These are phyloP conservation scores for Lineus longissimus DNA, from an alignment of 1,140 invertebrate species.

Conservation along the genomic window DNA sequence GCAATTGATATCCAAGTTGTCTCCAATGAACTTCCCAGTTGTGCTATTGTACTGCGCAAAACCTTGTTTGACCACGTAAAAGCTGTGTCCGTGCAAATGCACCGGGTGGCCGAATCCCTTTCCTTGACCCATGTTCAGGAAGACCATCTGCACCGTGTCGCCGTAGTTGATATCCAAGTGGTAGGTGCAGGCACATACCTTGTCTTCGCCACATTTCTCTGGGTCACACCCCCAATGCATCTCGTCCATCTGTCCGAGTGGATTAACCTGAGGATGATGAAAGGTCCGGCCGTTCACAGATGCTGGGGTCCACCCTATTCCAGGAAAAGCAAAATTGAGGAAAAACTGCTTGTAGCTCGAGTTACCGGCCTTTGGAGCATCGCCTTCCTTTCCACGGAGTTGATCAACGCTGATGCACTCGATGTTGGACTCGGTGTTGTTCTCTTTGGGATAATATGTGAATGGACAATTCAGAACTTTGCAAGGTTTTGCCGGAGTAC, in stretches of 20 bases:
- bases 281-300: neutral
- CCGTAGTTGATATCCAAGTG: slow-evolving; percentile 68
- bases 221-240: too few species aligned
- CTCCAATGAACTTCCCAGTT: neutral
- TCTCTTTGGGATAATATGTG: slow-evolving; percentile 38
- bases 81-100: slow-evolving; percentile 72
- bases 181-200: slow-evolving; percentile 77
- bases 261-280: neutral
- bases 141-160: slow-evolving; percentile 31
- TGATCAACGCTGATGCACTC: neutral
- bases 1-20: neutral
- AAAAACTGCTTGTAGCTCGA: neutral
- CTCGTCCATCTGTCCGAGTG: neutral
- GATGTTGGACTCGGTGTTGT: slow-evolving; percentile 62
- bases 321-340: neutral
- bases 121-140: slow-evolving; percentile 56
- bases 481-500: neutral
- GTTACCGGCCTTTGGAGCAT: neutral
- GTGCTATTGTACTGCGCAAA: slow-evolving; percentile 15
- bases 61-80: slow-evolving; percentile 64
- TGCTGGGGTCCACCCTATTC: neutral
- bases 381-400: neutral
- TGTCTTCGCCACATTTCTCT: slow-evolving; percentile 52
- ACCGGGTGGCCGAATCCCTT: slow-evolving; percentile 63
- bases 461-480: too few species aligned